Conservation (phyloP, 2,888 invertebrate genomes). For the Eristalis pertinax region DNA sequence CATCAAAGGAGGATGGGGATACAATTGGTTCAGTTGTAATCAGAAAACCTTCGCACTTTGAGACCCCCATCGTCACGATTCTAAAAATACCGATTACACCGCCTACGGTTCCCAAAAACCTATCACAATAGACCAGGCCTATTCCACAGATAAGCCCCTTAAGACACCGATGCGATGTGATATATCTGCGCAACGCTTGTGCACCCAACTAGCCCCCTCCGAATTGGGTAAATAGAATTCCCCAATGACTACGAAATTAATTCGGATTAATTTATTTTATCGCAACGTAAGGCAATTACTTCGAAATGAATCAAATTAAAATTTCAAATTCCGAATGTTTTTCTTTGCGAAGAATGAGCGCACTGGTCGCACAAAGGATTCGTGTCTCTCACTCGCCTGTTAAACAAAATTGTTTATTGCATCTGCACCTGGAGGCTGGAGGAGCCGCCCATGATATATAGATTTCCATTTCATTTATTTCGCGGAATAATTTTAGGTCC, state of each 20-base stretch:
- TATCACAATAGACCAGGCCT: neutral
- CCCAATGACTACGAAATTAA: slow-evolving; percentile 29
- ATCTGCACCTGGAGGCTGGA: neutral
- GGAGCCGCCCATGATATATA: neutral
- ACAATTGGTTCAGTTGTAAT: neutral
- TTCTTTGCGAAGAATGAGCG: neutral
- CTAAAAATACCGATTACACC: neutral
- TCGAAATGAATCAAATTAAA: slow-evolving; percentile 13
- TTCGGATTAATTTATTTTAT: slow-evolving; percentile 26
- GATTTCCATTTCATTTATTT: slow-evolving; percentile 2
- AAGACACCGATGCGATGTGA: neutral
- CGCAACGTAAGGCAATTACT: slow-evolving; percentile 1
- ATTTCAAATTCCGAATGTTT: neutral
- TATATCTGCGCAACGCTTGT: neutral
- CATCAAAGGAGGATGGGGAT: neutral
- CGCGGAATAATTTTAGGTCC: neutral
- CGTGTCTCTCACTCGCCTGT: neutral
- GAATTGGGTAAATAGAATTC: slow-evolving; percentile 38
- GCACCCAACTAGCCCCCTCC: neutral
- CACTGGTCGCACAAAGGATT: neutral
- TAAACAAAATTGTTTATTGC: neutral
- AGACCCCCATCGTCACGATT: neutral
- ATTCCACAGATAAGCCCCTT: neutral
- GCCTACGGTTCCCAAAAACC: neutral
- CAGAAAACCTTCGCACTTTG: neutral